Evolutionary conservation across 2,113 vertebrate species (phyloP).

Genomic region (Seriola dumerili): DNA sequence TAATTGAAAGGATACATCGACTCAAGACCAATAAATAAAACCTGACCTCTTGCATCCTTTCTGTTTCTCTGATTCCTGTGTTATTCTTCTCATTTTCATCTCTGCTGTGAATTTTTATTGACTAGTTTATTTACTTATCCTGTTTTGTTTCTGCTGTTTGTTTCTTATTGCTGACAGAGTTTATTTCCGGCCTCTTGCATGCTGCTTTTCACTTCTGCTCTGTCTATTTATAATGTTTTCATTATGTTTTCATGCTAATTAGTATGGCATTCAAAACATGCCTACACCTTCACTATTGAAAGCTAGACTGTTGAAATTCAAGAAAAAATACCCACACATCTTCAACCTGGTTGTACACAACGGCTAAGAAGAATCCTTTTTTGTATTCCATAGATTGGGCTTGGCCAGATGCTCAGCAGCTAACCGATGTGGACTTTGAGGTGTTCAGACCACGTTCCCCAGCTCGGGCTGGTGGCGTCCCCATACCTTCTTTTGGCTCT

Average conservation of each 20-base stretch:
- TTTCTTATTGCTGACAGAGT: neutral
- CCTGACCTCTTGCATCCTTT: neutral
- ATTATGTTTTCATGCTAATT: neutral
- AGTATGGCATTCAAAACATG: neutral
- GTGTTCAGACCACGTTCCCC: conserved; percentile 81
- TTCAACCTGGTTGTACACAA: neutral
- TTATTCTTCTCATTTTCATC: neutral
- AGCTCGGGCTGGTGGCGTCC: conserved; percentile 75
- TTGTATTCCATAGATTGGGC: conserved; percentile 83
- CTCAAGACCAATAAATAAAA: neutral
- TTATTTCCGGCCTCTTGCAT: neutral
- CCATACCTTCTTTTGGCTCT: conserved; percentile 80
- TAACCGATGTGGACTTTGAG: conserved; percentile 86
- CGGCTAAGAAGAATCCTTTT: neutral
- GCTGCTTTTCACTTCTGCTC: neutral
- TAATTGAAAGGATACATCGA: neutral
- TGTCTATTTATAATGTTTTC: neutral
- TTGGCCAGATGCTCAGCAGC: conserved; percentile 84
- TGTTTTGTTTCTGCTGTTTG: neutral
- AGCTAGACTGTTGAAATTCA: neutral
- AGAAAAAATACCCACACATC: neutral
- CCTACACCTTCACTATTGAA: neutral
- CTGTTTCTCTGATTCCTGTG: too few species aligned
- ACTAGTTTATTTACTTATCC: too few species aligned
- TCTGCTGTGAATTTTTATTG: too few species aligned